Conservation (phyloP, 2,797 vertebrate species). For the Clamator glandarius region DNA sequence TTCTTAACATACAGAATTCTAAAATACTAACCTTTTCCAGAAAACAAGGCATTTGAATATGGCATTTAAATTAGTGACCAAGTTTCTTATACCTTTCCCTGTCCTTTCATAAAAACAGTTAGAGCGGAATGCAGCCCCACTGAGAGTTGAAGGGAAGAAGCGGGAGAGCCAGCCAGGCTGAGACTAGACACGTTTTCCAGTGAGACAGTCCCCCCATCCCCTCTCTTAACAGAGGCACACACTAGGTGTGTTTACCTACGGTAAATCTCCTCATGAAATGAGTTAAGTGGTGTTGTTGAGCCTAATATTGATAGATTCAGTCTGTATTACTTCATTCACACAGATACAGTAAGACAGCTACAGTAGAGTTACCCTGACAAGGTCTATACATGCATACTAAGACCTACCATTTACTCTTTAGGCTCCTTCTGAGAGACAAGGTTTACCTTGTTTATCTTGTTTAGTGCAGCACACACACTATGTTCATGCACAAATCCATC, state of each 20-base stretch:
- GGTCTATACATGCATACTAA: background rate
- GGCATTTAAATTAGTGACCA: background rate
- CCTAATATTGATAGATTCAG: background rate
- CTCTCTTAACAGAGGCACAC: background rate
- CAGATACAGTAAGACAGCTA: background rate
- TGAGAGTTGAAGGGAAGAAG: background rate
- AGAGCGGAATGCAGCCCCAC: background rate
- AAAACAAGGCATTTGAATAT: background rate
- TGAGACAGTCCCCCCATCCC: background rate
- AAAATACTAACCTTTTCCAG: background rate
- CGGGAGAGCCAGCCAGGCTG: background rate
- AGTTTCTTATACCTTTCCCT: background rate
- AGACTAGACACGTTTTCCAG: background rate
- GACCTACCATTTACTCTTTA: background rate
- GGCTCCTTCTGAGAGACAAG: background rate
- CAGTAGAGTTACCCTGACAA: background rate
- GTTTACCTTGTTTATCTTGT: background rate
- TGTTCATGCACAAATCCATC: background rate
- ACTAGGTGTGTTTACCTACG: background rate
- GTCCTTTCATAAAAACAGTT: background rate
- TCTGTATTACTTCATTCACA: background rate
- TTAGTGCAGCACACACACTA: background rate
- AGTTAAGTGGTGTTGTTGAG: background rate
- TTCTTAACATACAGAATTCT: background rate
- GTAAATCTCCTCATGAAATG: background rate